Conservation (phyloP, 2,888 invertebrate species). For the Polylopha cassiicola region DNA sequence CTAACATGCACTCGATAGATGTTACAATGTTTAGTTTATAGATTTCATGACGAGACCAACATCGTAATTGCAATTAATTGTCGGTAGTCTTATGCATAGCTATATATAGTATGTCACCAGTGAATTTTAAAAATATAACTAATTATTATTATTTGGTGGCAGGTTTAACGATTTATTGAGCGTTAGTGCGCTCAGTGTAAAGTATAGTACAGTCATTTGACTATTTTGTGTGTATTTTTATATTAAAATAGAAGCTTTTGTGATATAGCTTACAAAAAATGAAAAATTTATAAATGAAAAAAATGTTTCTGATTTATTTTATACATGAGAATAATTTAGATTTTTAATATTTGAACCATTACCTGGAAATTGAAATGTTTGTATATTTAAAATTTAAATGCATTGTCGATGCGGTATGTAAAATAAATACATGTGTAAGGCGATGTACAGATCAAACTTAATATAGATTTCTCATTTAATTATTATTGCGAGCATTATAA, state of each 20-base stretch:
- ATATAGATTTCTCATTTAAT: slow-evolving; percentile 35
- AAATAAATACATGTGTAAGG: slow-evolving; percentile 28
- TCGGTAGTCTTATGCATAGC: slow-evolving; percentile 16
- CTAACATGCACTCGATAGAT: slow-evolving; percentile 15
- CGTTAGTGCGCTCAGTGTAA: slow-evolving; percentile 14
- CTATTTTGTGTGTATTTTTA: slow-evolving; percentile 52
- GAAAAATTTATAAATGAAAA: slow-evolving; percentile 33
- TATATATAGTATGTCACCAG: slow-evolving; percentile 15
- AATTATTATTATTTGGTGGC: slow-evolving; percentile 12
- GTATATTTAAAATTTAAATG: slow-evolving; percentile 13
- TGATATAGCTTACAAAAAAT: slow-evolving; percentile 55
- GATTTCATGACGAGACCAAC: slow-evolving; percentile 5
- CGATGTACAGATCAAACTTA: slow-evolving; percentile 39
- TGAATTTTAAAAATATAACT: slow-evolving; percentile 12
- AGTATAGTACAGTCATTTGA: slow-evolving; percentile 46
- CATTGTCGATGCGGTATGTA: slow-evolving; percentile 38
- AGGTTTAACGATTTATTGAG: slow-evolving; percentile 11
- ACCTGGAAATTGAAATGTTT: slow-evolving; percentile 22
- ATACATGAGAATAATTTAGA: slow-evolving; percentile 19
- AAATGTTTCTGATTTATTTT: slow-evolving; percentile 31
- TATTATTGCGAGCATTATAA: slow-evolving; percentile 50
- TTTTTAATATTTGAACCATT: slow-evolving; percentile 25
- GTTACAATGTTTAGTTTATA: slow-evolving; percentile 12
- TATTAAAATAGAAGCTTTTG: slow-evolving; percentile 55
- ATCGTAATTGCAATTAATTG: slow-evolving; percentile 12